These are phyloP conservation scores for Antheraea mylitta DNA, from an alignment of 1,140 invertebrate species.

Conservation along the genomic window DNA sequence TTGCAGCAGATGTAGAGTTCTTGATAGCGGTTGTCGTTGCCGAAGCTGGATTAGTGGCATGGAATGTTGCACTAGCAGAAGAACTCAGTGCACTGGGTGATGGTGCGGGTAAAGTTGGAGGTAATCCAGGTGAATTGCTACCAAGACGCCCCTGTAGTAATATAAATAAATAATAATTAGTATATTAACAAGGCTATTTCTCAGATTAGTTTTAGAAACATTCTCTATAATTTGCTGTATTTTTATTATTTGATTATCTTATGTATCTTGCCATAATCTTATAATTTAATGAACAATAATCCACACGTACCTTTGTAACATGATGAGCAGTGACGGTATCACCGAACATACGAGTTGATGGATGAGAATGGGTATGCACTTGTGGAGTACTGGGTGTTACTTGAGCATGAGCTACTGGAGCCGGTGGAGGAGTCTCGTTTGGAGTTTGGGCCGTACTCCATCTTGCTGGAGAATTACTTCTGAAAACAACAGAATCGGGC, in stretches of 20 bases:
- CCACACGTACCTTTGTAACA: conserved; percentile 51
- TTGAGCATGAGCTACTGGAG: conserved; percentile 58
- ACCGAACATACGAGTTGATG: conserved; percentile 80
- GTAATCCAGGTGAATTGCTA: conserved; percentile 77
- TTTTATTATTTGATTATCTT: too few relatives aligned
- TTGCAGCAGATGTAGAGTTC: conserved; percentile 79
- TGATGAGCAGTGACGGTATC: conserved; percentile 78
- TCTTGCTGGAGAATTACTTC: conserved; percentile 61
- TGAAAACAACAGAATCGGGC: conserved; percentile 21
- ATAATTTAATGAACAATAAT: too few relatives aligned
- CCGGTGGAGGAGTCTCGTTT: conserved; percentile 60
- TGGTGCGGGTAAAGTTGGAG: conserved; percentile 83
- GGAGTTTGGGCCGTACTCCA: conserved; percentile 67
- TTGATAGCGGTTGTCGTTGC: conserved; percentile 78
- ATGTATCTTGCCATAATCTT: too few relatives aligned
- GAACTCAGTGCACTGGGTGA: conserved; percentile 79
- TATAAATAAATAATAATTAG: neutral
- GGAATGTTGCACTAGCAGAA: conserved; percentile 73
- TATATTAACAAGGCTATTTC: neutral
- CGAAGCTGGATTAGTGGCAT: conserved; percentile 72
- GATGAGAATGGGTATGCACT: conserved; percentile 45
- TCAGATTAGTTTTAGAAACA: neutral
- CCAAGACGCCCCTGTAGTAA: conserved; percentile 58
- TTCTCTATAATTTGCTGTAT: neutral
- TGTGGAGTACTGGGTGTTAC: conserved; percentile 43